These are phyloP conservation scores for Paguma larvata DNA, from an alignment of 2,797 vertebrate genomes.

Conservation along the genomic window DNA sequence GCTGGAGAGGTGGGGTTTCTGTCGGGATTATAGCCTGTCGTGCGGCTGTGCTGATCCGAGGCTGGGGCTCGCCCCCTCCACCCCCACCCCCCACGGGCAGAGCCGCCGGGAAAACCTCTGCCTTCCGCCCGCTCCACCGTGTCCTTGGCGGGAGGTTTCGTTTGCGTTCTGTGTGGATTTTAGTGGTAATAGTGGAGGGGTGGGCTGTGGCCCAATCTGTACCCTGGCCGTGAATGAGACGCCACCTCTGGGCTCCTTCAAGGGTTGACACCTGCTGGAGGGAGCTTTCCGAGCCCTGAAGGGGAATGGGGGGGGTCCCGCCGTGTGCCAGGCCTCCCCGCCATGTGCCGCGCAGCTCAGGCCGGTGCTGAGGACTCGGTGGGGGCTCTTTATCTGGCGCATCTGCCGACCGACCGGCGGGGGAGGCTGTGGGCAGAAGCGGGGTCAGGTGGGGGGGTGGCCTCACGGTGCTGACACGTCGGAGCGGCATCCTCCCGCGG, in stretches of 20 bases:
- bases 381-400: no score
- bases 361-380: not conserved
- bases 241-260: not conserved
- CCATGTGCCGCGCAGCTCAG: no score
- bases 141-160: not conserved
- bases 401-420: accelerated
- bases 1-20: not conserved
- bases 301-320: not conserved
- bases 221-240: accelerated
- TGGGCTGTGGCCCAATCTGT: accelerated
- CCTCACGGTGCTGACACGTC: accelerated
- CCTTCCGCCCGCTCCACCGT: accelerated
- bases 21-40: no score
- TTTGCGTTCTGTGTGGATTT: accelerated
- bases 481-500: accelerated
- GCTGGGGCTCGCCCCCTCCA: not conserved
- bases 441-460: not conserved
- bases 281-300: accelerated
- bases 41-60: accelerated
- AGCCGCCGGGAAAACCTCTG: not conserved
- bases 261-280: no score
- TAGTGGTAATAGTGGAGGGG: not conserved
- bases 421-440: not conserved
- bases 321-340: no score
- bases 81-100: not conserved